Evolutionary conservation across 64 coral and sea anemone genomes (phyloP), one percentile per base, ranked within the genome.

Genomic region (Dendronephthya gigantea): DNA sequence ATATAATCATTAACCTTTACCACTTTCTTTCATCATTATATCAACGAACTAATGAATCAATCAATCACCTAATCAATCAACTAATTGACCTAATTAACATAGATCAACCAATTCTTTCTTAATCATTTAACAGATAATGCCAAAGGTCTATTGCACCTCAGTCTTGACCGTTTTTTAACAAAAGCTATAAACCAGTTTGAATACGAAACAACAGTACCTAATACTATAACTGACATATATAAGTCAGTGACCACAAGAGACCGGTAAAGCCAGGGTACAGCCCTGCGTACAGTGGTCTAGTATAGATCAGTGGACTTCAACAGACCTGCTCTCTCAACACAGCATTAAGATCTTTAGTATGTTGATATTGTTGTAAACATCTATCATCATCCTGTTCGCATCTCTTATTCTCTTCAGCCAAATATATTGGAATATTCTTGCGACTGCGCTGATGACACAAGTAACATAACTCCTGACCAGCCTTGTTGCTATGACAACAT

Each of bases 401-500:
- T 39, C 36, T 79, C 17, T 79, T 79, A 11, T 4, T 79, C 36
- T 79, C 72, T 16, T 79, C 36, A 1, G 13, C 15, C 30, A 79
- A 35, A 79, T 79, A 79, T 37, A 79, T 79, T 29, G 72, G 72
- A 79, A 79, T 79, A 39, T 79, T 79, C 30, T 35, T 29, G 2
- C 36, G 31, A 3, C 32, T 39, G 9, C 72, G 25, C 36, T 79
- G 72, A 33, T 79, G 72, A 39, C 72, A 79, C 28, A 79, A 79
- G 30, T 79, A 79, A 35, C 72, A 79, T 9, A 79, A 79, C 36
- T 79, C 72, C 17, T 79, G 72, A 14, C 72, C 72, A 79, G 72
- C 72, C 36, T 79, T 79, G 32, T 79, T 39, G 37, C 36, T 79
- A 79, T 79, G 72, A 5, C 2, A 34, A 79, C 72, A 79, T 2